Percentiles rank a stretch among this genome's conserved stretches.
Conservation (phyloP, 2,797 vertebrate species). For the Phoxinus dragarum region DNA sequence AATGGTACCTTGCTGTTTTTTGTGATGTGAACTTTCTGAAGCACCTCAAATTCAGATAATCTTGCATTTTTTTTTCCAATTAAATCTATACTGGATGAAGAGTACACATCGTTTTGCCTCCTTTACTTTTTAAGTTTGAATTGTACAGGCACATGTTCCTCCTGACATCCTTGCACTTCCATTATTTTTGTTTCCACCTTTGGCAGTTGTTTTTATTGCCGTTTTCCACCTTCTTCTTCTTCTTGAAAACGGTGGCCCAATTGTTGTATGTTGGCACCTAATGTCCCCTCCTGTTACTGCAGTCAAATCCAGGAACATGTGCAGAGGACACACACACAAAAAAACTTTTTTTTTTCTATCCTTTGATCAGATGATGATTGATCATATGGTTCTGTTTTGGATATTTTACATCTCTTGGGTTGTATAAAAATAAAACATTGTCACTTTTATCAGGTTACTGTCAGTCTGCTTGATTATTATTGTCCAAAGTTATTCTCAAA, state of each 20-base stretch:
- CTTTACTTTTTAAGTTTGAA: not conserved
- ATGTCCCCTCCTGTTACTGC: not conserved
- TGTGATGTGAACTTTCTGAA: not conserved
- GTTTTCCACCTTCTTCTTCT: not conserved
- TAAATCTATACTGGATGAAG: not conserved
- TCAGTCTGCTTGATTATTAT: not conserved
- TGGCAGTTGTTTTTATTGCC: not conserved
- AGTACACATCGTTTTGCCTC: not conserved
- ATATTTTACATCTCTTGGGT: conserved; percentile 12
- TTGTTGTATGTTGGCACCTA: too few species aligned
- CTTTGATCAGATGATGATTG: not conserved
- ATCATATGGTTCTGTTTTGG: not conserved
- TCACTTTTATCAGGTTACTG: not conserved
- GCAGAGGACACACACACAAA: not conserved
- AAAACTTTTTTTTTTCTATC: too few species aligned
- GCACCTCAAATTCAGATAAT: not conserved
- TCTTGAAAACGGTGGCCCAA: not conserved
- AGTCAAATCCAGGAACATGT: not conserved
- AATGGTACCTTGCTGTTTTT: conserved; percentile 21
- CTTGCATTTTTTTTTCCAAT: not conserved
- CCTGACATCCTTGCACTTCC: not conserved
- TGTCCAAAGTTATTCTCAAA: not conserved
- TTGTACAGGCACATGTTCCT: not conserved
- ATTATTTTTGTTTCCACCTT: not conserved
- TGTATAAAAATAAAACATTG: not conserved